A percentile compares a stretch with the other conserved stretches of the same genome.
Evolutionary conservation across 2,113 vertebrate species (phyloP).

Genomic region (Sapajus apella): DNA sequence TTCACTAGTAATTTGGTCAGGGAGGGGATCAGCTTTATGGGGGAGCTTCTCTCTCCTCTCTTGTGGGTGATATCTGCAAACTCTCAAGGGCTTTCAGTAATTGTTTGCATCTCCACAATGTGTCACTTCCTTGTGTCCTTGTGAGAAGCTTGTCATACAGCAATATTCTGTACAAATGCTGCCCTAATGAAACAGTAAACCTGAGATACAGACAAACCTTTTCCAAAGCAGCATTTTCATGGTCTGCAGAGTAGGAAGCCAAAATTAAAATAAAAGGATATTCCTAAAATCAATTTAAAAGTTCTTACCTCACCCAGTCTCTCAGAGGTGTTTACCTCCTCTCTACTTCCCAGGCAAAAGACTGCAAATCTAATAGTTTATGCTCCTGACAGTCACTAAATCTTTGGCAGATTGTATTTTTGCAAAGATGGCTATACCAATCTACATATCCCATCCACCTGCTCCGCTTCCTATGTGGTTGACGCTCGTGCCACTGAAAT

Average conservation of each 20-base stretch:
- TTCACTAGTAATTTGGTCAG: not conserved
- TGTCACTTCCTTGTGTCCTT: not conserved
- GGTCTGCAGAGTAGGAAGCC: not conserved
- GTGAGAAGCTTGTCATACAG: not conserved
- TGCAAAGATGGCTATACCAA: not conserved
- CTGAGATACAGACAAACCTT: not conserved
- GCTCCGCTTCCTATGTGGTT: not conserved
- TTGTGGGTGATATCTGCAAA: not conserved
- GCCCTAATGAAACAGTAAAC: slow-evolving; percentile 6
- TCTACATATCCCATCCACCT: not conserved
- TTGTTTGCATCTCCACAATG: not conserved
- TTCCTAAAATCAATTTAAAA: slow-evolving; percentile 14
- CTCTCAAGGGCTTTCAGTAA: not conserved
- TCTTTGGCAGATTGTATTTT: not conserved
- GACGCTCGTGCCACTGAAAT: not conserved
- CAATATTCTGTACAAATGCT: not conserved
- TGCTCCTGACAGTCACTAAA: not conserved
- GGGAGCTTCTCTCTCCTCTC: not conserved
- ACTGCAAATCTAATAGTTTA: not conserved
- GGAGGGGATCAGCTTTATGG: not conserved
- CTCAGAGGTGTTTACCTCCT: not conserved
- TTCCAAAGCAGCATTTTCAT: not conserved
- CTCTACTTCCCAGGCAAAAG: not conserved
- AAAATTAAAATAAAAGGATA: not conserved
- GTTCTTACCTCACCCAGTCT: not conserved